Conservation (phyloP, 2,113 vertebrate species). For the Myotis brandtii region DNA sequence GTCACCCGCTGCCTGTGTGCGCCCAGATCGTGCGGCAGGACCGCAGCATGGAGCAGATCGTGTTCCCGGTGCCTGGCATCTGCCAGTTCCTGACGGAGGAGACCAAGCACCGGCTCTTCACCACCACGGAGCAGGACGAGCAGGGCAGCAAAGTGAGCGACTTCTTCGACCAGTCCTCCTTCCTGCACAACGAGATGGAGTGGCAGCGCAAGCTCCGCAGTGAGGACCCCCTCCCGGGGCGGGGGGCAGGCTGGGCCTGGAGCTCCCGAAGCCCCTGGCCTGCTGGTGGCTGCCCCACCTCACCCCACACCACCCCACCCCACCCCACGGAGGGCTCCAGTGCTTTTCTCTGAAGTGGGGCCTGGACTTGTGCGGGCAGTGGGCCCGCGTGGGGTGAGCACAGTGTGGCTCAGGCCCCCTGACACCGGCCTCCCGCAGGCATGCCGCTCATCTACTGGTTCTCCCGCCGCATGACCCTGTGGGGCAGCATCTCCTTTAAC, state of each 20-base stretch:
- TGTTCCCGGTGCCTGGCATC: conserved; percentile 96
- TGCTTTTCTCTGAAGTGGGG: background rate
- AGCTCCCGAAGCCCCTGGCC: fast-evolving
- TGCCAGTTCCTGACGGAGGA: conserved; percentile 97
- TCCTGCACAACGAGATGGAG: conserved; percentile 99
- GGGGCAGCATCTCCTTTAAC: conserved; percentile 99
- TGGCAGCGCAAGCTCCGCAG: conserved; percentile 99
- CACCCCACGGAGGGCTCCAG: background rate
- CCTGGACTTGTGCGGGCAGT: background rate
- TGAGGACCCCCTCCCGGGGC: conserved; percentile 81
- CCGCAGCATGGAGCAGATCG: conserved; percentile 99
- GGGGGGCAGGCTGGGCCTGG: fast-evolving
- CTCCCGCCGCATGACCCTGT: conserved; percentile 96
- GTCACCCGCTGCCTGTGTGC: fast-evolving
- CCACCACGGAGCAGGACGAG: conserved; percentile 97
- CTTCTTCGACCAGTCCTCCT: conserved; percentile 96
- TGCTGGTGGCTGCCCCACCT: background rate
- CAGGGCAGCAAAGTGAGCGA: conserved; percentile 99
- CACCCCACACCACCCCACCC: too few relatives aligned
- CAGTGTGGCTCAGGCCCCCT: background rate
- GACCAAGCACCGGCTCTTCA: conserved; percentile 95
- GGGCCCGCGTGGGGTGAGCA: fast-evolving
- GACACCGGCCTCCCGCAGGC: conserved; percentile 83
- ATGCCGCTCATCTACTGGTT: conserved; percentile 98
- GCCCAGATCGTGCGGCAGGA: conserved; percentile 96